Percentiles rank a stretch among this genome's conserved stretches.
Evolutionary conservation across 2,888 invertebrate species (phyloP).

Genomic region (Caenorhabditis plicata): DNA sequence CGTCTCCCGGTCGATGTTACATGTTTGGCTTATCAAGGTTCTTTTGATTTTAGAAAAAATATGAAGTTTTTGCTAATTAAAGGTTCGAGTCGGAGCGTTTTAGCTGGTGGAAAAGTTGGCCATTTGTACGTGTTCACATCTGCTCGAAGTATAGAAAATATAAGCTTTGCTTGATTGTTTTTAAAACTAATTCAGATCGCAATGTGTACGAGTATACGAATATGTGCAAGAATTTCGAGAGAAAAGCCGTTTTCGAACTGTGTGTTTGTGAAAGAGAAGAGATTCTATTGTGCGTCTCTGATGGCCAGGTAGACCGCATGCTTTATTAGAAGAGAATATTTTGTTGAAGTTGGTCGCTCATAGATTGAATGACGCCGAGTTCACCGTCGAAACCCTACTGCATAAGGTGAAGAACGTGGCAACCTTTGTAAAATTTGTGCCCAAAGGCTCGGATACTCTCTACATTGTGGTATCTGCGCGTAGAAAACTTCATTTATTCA

Average conservation of each 20-base stretch:
- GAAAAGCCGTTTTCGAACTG: slow-evolving; percentile 49
- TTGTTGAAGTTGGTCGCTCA: slow-evolving; percentile 29
- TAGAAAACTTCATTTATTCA: slow-evolving; percentile 50
- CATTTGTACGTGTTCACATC: slow-evolving; percentile 34
- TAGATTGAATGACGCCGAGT: slow-evolving; percentile 20
- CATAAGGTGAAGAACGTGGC: slow-evolving; percentile 34
- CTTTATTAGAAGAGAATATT: slow-evolving; percentile 13
- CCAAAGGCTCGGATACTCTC: slow-evolving; percentile 30
- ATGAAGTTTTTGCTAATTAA: slow-evolving; percentile 1
- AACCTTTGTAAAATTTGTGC: slow-evolving; percentile 28
- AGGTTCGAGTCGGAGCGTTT: slow-evolving; percentile 38
- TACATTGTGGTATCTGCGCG: slow-evolving; percentile 49
- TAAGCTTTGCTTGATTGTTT: background rate
- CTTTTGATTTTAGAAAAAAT: background rate
- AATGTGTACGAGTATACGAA: slow-evolving; percentile 28
- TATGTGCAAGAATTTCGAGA: slow-evolving; percentile 42
- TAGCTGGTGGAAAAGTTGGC: slow-evolving; percentile 41
- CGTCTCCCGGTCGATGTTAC: slow-evolving; percentile 49
- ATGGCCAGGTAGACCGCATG: slow-evolving; percentile 38
- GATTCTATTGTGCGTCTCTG: slow-evolving; percentile 54
- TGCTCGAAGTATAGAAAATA: slow-evolving; percentile 9
- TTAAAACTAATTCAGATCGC: slow-evolving; percentile 31
- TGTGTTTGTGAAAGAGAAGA: slow-evolving; percentile 49
- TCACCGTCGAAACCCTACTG: slow-evolving; percentile 27
- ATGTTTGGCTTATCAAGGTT: slow-evolving; percentile 40